Evolutionary conservation across 1,140 invertebrate species (phyloP).

Genomic region (Drosophila pseudoananassae): DNA sequence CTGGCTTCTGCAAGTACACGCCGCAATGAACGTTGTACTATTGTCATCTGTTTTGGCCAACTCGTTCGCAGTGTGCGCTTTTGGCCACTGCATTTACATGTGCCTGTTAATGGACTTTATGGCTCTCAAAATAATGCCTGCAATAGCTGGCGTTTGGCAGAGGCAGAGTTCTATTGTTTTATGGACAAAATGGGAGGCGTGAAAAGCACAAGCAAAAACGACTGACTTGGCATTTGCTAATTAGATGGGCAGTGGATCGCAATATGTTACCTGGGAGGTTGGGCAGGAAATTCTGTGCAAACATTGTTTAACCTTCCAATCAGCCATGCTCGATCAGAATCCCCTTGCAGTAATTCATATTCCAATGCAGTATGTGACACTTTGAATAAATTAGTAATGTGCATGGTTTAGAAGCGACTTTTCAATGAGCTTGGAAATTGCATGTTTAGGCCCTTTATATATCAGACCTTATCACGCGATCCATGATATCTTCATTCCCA

Average conservation of each 20-base stretch:
- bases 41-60: slow-evolving; percentile 50
- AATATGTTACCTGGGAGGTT: slow-evolving; percentile 8
- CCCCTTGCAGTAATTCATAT: slow-evolving; percentile 3
- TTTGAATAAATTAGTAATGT: slow-evolving; percentile 23
- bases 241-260: slow-evolving; percentile 6
- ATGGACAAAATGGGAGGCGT: slow-evolving; percentile 19
- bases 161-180: slow-evolving; percentile 33
- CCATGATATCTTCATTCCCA: slow-evolving; percentile 8
- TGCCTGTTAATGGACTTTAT: slow-evolving; percentile 72
- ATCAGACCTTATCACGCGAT: slow-evolving; percentile 8
- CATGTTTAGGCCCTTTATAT: slow-evolving; percentile 4
- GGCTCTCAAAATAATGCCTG: slow-evolving; percentile 23
- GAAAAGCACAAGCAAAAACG: slow-evolving; percentile 3
- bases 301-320: slow-evolving; percentile 5
- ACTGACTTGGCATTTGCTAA: slow-evolving; percentile 20
- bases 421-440: slow-evolving; percentile 15
- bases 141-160: slow-evolving; percentile 17
- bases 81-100: slow-evolving; percentile 66
- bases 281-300: neutral
- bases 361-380: slow-evolving; percentile 15
- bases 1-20: slow-evolving; percentile 19
- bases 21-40: slow-evolving; percentile 30
- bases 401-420: slow-evolving; percentile 13
- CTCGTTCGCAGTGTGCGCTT: slow-evolving; percentile 10
- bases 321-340: slow-evolving; percentile 10